Evolutionary conservation across 2,888 invertebrate genomes (phyloP), one percentile per base, ranked within the genome.

Genomic region (Drosophila kuntzei): DNA sequence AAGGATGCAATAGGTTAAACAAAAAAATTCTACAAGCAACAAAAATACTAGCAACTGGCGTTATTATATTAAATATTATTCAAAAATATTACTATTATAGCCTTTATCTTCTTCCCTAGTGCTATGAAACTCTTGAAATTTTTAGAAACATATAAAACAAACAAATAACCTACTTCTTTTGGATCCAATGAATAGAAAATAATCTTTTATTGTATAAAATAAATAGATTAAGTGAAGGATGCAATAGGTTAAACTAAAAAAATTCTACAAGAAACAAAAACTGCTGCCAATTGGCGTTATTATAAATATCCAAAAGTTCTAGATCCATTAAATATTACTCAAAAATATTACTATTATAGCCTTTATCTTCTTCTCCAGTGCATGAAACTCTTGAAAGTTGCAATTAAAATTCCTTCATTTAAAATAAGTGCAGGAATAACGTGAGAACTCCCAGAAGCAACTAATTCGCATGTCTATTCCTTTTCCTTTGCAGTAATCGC

Each of bases 401-500:
- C 53, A 59, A 41, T 53, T 60, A 53, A 60, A 41, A 43, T 41
- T 43, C 22, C n/a, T 32, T 41, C 11, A 22, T 25, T 44, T 22
- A 14, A 54, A 29, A n/a, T 37, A 58, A 50, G 53, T 41, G 22
- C 59, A 16, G 53, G 41, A 18, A 32, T 12, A 60, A 41, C 39
- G 39, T 68, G 69, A n/a, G 39, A 46, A 49, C 18, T 36, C 25
- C 53, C 32, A 53, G 20, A 11, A 29, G 39, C 27, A 20, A 20
- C 47, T 20, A 29, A 57, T 25, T 68, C 20, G 25, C 22, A 27
- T 12, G 6, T n/a, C 11, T 49, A 34, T 47, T 46, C 25, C 41
- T 55, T 20, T 32, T 16, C 34, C 34, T 46, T 59, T 59, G 41
- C 37, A 37, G 58, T 75, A 41, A 49, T 73, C 43, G 43, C 53